Conservation (phyloP, 2,888 invertebrate genomes). For the Melinaea marsaeus region DNA sequence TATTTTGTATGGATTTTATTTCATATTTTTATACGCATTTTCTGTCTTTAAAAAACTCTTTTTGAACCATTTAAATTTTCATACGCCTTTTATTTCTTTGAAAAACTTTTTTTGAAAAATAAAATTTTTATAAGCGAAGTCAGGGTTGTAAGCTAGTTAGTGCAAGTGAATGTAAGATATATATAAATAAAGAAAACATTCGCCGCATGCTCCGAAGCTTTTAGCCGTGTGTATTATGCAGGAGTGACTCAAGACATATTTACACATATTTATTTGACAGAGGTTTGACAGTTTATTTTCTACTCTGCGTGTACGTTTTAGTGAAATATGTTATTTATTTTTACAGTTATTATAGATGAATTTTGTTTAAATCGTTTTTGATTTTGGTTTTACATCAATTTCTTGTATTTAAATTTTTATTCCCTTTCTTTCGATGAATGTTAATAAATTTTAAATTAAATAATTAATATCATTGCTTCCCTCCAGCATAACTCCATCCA, state of each 20-base stretch:
- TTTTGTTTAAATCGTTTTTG: too few species aligned
- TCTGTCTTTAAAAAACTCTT: too few species aligned
- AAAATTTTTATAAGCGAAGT: not conserved
- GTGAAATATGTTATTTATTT: too few species aligned
- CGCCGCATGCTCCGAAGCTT: constrained; percentile 41
- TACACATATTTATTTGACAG: not conserved
- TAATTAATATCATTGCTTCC: not conserved
- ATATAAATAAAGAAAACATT: constrained; percentile 1
- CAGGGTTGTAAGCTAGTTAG: not conserved
- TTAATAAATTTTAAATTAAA: not conserved
- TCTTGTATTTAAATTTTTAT: too few species aligned
- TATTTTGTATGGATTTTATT: constrained; percentile 2
- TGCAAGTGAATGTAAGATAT: not conserved
- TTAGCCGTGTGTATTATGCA: constrained; percentile 33
- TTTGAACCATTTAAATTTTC: too few species aligned
- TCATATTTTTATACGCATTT: too few species aligned
- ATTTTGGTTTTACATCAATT: too few species aligned
- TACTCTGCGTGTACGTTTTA: too few species aligned
- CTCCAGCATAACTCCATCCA: constrained; percentile 13
- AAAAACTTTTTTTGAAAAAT: too few species aligned
- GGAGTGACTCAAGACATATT: constrained; percentile 9
- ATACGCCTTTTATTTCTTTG: not conserved
- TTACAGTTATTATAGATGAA: too few species aligned
- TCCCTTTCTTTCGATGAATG: too few species aligned
- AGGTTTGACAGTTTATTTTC: not conserved